phyloP scores from a whole-genome alignment of 2,113 vertebrate species.

The Larimichthys crocea region DNA sequence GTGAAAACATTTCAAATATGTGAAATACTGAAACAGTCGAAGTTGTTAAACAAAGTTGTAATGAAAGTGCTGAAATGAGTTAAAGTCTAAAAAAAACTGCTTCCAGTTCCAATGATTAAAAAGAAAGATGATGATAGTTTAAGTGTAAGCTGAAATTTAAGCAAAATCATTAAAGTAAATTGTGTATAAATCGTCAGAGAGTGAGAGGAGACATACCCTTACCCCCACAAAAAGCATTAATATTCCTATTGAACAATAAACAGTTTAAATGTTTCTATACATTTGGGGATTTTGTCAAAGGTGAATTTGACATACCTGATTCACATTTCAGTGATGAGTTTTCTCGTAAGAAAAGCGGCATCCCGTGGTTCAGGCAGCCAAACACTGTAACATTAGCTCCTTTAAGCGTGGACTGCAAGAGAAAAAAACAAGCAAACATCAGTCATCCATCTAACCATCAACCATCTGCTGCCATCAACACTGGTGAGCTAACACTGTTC shows the following conservation, averaged over 20 bases:
- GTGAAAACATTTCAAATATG: not conserved
- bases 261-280: too few species aligned
- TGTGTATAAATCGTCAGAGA: not conserved
- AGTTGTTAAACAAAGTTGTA: too few species aligned
- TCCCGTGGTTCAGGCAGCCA: slow-evolving; percentile 94
- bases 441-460: slow-evolving; percentile 49
- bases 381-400: slow-evolving; percentile 95
- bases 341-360: slow-evolving; percentile 89
- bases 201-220: not conserved
- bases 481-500: slow-evolving; percentile 39
- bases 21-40: not conserved
- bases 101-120: not conserved
- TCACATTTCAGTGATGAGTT: slow-evolving; percentile 90
- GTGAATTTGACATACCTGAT: slow-evolving; percentile 85
- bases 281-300: not conserved
- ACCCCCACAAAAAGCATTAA: not conserved
- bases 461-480: slow-evolving; percentile 61
- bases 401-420: slow-evolving; percentile 87
- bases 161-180: not conserved
- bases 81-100: not conserved
- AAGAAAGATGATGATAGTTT: not conserved
- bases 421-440: slow-evolving; percentile 58
- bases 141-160: not conserved
- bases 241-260: not conserved
- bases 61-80: not conserved